A percentile compares a stretch with the other conserved stretches of the same genome.
phyloP scores from a whole-genome alignment of 2,888 invertebrate species.

The Idaea aversata region DNA sequence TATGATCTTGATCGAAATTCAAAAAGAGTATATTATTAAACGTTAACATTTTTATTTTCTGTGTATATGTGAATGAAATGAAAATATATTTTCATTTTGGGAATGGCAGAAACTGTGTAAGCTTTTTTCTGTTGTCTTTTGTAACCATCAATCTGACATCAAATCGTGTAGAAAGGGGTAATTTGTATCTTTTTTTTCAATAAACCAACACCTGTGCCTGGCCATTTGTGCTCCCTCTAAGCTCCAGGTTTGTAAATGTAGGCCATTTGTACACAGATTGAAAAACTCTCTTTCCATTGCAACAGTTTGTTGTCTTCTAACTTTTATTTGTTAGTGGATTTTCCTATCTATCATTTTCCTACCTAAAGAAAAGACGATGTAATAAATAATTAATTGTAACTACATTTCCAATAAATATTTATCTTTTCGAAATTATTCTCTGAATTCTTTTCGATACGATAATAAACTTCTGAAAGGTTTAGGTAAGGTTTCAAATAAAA shows the following conservation, averaged over 20 bases:
- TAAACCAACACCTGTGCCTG: slow-evolving; percentile 74
- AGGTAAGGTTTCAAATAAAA: no score
- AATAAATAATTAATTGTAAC: neutral
- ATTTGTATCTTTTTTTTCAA: slow-evolving; percentile 78
- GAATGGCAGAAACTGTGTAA: slow-evolving; percentile 31
- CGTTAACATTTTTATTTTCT: neutral
- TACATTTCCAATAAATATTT: no score
- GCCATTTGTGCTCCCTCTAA: slow-evolving; percentile 68
- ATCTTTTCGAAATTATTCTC: no score
- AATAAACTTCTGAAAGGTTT: no score
- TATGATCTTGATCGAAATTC: neutral
- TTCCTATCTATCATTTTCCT: slow-evolving; percentile 11
- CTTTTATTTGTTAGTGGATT: slow-evolving; percentile 32
- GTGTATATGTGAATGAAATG: neutral
- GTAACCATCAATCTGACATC: slow-evolving; percentile 56
- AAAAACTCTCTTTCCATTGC: slow-evolving; percentile 69
- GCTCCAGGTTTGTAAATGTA: slow-evolving; percentile 74
- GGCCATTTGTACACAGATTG: slow-evolving; percentile 74
- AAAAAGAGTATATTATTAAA: neutral
- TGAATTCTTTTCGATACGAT: no score
- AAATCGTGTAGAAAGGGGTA: slow-evolving; percentile 65
- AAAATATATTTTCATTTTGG: slow-evolving; percentile 18
- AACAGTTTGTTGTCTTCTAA: slow-evolving; percentile 52
- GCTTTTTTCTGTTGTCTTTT: slow-evolving; percentile 34
- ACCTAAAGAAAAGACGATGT: neutral